These are phyloP conservation scores for Vimba vimba DNA, from an alignment of 2,113 vertebrate species.

Conservation along the genomic window DNA sequence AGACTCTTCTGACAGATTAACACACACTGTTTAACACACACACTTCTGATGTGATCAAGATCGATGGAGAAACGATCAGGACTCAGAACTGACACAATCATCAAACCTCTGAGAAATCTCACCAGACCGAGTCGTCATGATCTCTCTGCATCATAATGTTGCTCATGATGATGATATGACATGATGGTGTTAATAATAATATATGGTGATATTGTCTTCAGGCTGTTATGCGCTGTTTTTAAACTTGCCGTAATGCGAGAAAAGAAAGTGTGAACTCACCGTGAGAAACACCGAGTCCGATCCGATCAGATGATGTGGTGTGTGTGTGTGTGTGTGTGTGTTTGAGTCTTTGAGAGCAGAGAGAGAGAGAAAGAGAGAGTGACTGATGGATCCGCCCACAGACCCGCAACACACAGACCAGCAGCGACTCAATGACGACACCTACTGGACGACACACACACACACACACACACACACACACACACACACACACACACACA, in stretches of 20 bases:
- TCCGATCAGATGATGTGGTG: not conserved
- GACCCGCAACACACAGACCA: constrained; percentile 5
- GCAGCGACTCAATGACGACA: not conserved
- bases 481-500: not conserved
- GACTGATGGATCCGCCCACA: constrained; percentile 21
- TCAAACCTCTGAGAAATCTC: not conserved
- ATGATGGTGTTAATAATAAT: not conserved
- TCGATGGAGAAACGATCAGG: too few relatives aligned
- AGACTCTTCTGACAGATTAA: too few relatives aligned
- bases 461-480: not conserved
- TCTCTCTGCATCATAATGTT: not conserved
- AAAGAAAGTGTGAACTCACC: constrained; percentile 12
- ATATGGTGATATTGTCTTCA: not conserved
- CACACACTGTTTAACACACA: too few relatives aligned
- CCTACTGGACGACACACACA: constrained; percentile 1
- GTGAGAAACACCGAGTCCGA: not conserved
- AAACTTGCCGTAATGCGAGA: not conserved
- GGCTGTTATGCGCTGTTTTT: not conserved
- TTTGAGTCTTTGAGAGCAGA: not conserved
- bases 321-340: not conserved
- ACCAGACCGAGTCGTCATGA: too few relatives aligned
- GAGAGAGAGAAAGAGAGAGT: not conserved
- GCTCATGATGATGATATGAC: not conserved
- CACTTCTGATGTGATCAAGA: too few relatives aligned
- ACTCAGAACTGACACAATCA: not conserved